Percentiles rank a stretch among this genome's conserved stretches.
Conservation (phyloP, 2,113 vertebrate species). For the Rynchops niger region DNA sequence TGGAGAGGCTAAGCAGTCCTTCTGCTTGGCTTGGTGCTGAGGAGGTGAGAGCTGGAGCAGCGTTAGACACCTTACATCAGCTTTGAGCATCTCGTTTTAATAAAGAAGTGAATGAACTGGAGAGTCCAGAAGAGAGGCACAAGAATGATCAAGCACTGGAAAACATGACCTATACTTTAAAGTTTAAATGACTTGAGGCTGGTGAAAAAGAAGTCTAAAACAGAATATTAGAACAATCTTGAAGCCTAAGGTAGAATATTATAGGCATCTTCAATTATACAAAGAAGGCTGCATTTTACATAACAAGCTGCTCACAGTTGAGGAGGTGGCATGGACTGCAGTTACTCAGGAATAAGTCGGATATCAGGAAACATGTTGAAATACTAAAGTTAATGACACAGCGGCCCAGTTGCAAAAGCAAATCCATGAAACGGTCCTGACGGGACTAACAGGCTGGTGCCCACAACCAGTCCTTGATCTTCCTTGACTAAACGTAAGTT, state of each 20-base stretch:
- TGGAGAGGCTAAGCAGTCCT: background rate
- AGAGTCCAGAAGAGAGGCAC: background rate
- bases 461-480: background rate
- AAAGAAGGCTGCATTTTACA: background rate
- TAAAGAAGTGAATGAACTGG: background rate
- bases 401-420: background rate
- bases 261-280: background rate
- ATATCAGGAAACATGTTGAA: background rate
- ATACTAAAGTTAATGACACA: background rate
- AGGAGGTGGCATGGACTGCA: background rate
- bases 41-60: background rate
- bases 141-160: background rate
- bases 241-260: background rate
- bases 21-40: background rate
- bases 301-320: background rate
- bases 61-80: background rate
- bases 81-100: background rate
- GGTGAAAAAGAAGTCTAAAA: background rate
- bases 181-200: background rate
- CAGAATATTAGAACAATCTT: background rate
- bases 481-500: background rate
- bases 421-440: background rate
- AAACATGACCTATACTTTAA: background rate
- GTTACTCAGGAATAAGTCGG: background rate
- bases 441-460: too few species aligned